Evolutionary conservation across 2,113 vertebrate species (phyloP).

Genomic region (Nycticorax nycticorax): DNA sequence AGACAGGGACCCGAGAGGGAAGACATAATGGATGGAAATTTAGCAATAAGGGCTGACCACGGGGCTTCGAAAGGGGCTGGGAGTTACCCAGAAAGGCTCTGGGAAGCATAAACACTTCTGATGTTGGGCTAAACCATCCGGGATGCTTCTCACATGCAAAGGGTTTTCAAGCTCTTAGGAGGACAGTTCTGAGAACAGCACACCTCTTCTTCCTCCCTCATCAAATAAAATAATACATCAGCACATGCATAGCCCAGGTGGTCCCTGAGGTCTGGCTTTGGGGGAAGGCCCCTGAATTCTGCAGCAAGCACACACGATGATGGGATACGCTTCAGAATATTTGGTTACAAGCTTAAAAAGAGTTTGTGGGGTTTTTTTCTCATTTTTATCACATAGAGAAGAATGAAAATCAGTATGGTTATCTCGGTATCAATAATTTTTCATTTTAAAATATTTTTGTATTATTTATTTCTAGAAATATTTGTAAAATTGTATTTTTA

Average conservation of each 20-base stretch:
- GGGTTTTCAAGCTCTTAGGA: not conserved
- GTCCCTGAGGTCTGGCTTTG: not conserved
- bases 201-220: not conserved
- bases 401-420: not conserved
- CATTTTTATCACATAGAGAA: not conserved
- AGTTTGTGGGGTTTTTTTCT: too few species aligned
- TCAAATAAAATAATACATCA: not conserved
- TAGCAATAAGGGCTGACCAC: not conserved
- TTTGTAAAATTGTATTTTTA: not conserved
- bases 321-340: not conserved
- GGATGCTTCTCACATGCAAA: not conserved
- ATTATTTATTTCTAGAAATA: not conserved
- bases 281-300: not conserved
- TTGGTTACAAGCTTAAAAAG: not conserved
- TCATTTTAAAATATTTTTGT: not conserved
- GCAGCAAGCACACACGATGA: not conserved
- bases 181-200: not conserved
- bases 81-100: not conserved
- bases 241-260: not conserved
- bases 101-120: not conserved
- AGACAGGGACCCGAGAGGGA: not conserved
- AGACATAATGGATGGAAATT: not conserved
- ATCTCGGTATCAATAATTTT: not conserved
- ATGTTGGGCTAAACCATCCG: not conserved
- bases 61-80: not conserved